phyloP scores from a whole-genome alignment of 2,113 vertebrate genomes.

The Columba janthina region DNA sequence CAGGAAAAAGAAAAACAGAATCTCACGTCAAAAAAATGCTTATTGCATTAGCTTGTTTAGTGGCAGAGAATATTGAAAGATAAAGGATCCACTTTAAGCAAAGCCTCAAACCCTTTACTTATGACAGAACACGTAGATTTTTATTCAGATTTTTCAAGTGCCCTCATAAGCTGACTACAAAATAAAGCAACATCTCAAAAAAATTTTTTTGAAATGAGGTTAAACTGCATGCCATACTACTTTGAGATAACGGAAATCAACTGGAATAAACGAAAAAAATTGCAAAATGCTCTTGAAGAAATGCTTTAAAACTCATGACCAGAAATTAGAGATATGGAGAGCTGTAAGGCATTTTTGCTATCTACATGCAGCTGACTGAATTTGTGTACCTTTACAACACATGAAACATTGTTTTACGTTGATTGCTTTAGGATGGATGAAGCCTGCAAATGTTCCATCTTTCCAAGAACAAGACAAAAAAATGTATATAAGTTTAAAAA shows the following conservation, averaged over 20 bases:
- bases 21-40: not conserved
- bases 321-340: not conserved
- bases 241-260: not conserved
- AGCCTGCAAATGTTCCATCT: not conserved
- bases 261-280: not conserved
- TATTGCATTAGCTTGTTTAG: not conserved
- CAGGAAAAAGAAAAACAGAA: not conserved
- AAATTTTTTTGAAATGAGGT: not conserved
- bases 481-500: not conserved
- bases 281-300: not conserved
- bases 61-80: not conserved
- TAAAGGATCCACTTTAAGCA: not conserved
- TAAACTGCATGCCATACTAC: not conserved
- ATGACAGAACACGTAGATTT: not conserved
- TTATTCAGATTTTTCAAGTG: not conserved
- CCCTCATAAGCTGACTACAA: not conserved
- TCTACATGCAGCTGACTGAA: not conserved
- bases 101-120: not conserved
- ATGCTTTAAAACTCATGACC: not conserved
- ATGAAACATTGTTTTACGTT: not conserved
- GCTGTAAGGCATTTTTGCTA: not conserved
- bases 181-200: not conserved
- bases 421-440: not conserved
- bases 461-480: not conserved
- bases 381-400: not conserved